These are phyloP conservation scores for Steromphala cineraria DNA, from an alignment of 2,888 invertebrate species.

Conservation along the genomic window DNA sequence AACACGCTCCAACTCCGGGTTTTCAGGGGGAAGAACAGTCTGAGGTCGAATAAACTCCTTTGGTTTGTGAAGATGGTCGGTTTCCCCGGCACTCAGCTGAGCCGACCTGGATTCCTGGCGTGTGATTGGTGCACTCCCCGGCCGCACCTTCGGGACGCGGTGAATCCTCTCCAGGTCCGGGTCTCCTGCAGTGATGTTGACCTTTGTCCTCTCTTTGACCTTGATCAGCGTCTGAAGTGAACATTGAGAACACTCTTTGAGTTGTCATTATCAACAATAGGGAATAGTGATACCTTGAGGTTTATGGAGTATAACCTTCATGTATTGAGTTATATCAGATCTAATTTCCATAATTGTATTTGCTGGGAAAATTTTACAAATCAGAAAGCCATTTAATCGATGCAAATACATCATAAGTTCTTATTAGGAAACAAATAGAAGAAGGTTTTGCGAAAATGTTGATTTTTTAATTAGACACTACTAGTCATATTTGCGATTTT, in stretches of 20 bases:
- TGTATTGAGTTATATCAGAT: too few species aligned
- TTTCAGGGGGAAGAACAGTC: slow-evolving; percentile 45
- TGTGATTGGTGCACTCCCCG: slow-evolving; percentile 70
- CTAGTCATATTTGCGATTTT: too few species aligned
- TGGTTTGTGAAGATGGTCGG: slow-evolving; percentile 43
- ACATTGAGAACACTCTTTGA: not conserved
- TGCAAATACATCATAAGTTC: too few species aligned
- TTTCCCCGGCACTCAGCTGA: slow-evolving; percentile 61
- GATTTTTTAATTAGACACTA: too few species aligned
- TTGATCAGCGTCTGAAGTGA: slow-evolving; percentile 60
- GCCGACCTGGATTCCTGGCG: slow-evolving; percentile 50
- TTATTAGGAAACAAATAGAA: too few species aligned
- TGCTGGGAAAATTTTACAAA: too few species aligned
- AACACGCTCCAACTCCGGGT: slow-evolving; percentile 51
- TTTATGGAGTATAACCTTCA: too few species aligned
- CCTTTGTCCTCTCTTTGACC: slow-evolving; percentile 64
- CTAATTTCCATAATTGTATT: too few species aligned
- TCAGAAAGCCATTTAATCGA: too few species aligned
- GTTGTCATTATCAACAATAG: too few species aligned
- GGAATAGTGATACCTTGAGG: too few species aligned
- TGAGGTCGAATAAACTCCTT: slow-evolving; percentile 46
- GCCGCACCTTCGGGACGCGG: slow-evolving; percentile 55
- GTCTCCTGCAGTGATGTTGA: slow-evolving; percentile 58
- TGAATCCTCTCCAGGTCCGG: slow-evolving; percentile 43
- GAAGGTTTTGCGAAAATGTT: too few species aligned